Conservation (phyloP, 2,888 invertebrate species). For the Mimas tiliae region DNA sequence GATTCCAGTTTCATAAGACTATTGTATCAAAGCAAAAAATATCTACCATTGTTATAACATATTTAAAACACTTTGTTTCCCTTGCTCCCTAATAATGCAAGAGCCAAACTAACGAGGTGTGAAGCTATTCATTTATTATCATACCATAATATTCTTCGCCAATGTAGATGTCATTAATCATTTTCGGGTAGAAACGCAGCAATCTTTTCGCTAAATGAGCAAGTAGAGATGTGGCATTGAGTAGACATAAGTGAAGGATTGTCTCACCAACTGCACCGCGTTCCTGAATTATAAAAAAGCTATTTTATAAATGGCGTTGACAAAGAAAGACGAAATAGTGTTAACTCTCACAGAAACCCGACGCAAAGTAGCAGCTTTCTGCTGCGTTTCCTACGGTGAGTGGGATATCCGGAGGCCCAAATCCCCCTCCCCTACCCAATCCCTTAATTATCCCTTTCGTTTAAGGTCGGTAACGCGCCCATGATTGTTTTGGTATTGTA, state of each 20-base stretch:
- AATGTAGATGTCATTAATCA: constrained; percentile 98
- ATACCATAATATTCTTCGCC: constrained; percentile 98
- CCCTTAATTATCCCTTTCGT: too few relatives aligned
- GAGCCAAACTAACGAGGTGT: neutral
- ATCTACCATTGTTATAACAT: neutral
- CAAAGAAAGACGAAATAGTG: too few relatives aligned
- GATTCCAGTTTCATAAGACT: neutral
- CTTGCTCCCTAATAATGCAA: neutral
- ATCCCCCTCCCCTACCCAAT: too few relatives aligned
- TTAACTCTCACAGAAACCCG: too few relatives aligned
- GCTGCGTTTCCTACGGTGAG: too few relatives aligned
- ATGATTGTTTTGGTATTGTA: too few relatives aligned
- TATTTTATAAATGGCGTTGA: neutral
- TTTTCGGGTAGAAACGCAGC: constrained; percentile 95
- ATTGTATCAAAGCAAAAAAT: neutral
- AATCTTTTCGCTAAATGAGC: constrained; percentile 97
- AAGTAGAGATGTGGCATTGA: constrained; percentile 95
- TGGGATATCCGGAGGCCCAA: too few relatives aligned
- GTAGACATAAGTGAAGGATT: constrained; percentile 95
- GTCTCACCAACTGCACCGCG: constrained; percentile 98
- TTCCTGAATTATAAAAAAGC: constrained; percentile 83
- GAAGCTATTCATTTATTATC: constrained; percentile 30
- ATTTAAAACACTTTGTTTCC: neutral
- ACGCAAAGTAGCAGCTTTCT: too few relatives aligned
- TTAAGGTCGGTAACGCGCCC: too few relatives aligned